phyloP scores from a whole-genome alignment of 2,797 vertebrate species.

The Melanogrammus aeglefinus region DNA sequence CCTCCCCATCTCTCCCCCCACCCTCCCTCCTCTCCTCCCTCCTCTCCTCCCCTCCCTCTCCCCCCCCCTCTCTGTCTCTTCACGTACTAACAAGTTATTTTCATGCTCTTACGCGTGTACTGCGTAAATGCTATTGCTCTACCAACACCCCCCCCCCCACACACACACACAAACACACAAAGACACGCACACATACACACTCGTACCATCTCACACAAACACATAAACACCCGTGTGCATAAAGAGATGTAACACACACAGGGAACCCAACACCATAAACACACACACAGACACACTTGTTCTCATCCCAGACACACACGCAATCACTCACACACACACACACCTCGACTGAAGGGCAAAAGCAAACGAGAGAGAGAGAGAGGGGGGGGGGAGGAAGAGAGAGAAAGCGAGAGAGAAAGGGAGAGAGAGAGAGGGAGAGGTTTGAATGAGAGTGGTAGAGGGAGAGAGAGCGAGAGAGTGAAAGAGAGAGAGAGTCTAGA shows the following conservation, averaged over 20 bases:
- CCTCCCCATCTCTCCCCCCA: too few species aligned
- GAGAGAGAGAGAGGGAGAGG: not conserved
- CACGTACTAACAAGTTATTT: not conserved
- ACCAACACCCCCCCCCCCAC: not conserved
- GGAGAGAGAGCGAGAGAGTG: not conserved
- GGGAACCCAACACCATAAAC: not conserved
- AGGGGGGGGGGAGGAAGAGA: too few species aligned
- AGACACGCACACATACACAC: not conserved
- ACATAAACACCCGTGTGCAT: not conserved
- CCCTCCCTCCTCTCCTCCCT: constrained; percentile 10
- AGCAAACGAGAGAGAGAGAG: too few species aligned
- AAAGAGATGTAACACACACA: not conserved
- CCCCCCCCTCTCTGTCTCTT: constrained; percentile 7
- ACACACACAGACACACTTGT: constrained; percentile 25
- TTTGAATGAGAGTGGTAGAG: not conserved
- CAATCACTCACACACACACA: too few species aligned
- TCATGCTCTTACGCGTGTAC: constrained; percentile 38
- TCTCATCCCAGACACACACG: not conserved
- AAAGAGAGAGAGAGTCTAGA: not conserved
- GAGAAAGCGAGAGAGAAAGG: not conserved
- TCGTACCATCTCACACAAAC: not conserved
- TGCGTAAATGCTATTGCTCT: constrained; percentile 13
- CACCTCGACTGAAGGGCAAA: not conserved
- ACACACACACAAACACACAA: constrained; percentile 1
- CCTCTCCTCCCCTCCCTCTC: not conserved